phyloP scores from a whole-genome alignment of 2,797 vertebrate species.

The Melopsittacus undulatus region DNA sequence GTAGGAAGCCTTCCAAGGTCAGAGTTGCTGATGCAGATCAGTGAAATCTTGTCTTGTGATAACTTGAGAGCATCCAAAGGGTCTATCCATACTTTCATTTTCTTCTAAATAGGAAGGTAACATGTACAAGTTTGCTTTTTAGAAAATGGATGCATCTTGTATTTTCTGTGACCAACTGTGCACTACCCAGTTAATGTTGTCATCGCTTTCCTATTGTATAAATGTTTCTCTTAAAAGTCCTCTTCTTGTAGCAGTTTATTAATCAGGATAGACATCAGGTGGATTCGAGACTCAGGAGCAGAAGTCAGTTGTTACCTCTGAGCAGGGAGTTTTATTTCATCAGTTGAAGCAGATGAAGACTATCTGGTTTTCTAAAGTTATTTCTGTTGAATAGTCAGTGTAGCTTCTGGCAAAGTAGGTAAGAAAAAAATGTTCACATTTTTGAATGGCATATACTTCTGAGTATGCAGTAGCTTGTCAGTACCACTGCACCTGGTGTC shows the following conservation, averaged over 20 bases:
- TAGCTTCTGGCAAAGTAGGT: not conserved
- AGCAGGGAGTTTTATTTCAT: not conserved
- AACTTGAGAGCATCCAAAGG: not conserved
- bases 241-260: not conserved
- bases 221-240: not conserved
- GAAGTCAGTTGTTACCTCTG: not conserved
- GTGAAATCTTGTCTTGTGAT: not conserved
- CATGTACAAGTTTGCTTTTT: not conserved
- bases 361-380: not conserved
- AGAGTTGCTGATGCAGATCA: not conserved
- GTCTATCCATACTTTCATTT: not conserved
- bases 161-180: not conserved
- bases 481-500: not conserved
- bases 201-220: not conserved
- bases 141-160: not conserved
- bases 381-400: not conserved
- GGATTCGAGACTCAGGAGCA: not conserved
- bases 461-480: not conserved
- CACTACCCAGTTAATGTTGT: not conserved
- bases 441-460: not conserved
- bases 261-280: not conserved
- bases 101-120: not conserved
- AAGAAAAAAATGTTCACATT: not conserved
- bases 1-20: not conserved
- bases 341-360: not conserved